phyloP scores from a whole-genome alignment of 2,113 vertebrate species.

The Scatophagus argus region DNA sequence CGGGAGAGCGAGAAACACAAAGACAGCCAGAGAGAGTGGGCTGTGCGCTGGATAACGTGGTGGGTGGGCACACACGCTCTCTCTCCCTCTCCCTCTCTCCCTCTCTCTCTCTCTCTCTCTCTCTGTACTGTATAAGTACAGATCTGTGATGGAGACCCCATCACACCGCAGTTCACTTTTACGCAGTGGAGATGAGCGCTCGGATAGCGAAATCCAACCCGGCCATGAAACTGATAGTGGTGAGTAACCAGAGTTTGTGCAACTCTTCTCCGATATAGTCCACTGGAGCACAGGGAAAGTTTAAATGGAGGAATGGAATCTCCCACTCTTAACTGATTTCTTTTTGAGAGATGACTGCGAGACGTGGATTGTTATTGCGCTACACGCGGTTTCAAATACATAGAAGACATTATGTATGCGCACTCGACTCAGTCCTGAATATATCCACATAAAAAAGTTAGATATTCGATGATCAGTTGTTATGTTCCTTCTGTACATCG shows the following conservation, averaged over 20 bases:
- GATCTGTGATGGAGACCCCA: slow-evolving; percentile 77
- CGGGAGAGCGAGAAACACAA: slow-evolving; percentile 7
- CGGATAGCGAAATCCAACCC: slow-evolving; percentile 78
- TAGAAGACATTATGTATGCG: neutral
- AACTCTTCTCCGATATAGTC: neutral
- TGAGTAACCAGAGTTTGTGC: slow-evolving; percentile 69
- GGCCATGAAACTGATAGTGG: slow-evolving; percentile 84
- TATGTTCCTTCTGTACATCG: neutral
- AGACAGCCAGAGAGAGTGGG: slow-evolving; percentile 29
- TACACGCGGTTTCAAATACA: neutral
- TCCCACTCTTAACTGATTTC: neutral
- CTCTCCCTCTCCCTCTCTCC: slow-evolving; percentile 36
- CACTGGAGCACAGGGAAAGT: neutral
- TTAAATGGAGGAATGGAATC: neutral
- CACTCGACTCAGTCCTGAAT: neutral
- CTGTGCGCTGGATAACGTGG: slow-evolving; percentile 19
- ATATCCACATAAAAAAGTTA: too few relatives aligned
- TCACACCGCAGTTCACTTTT: slow-evolving; percentile 71
- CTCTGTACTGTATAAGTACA: slow-evolving; percentile 76
- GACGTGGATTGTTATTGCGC: neutral
- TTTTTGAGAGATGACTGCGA: neutral
- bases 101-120: slow-evolving; percentile 22
- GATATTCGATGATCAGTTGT: neutral
- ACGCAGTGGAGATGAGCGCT: slow-evolving; percentile 76
- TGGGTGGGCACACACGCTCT: slow-evolving; percentile 59